Percentiles rank a stretch among this genome's conserved stretches.
Conservation (phyloP, 2,113 vertebrate species). For the Diadophis punctatus region DNA sequence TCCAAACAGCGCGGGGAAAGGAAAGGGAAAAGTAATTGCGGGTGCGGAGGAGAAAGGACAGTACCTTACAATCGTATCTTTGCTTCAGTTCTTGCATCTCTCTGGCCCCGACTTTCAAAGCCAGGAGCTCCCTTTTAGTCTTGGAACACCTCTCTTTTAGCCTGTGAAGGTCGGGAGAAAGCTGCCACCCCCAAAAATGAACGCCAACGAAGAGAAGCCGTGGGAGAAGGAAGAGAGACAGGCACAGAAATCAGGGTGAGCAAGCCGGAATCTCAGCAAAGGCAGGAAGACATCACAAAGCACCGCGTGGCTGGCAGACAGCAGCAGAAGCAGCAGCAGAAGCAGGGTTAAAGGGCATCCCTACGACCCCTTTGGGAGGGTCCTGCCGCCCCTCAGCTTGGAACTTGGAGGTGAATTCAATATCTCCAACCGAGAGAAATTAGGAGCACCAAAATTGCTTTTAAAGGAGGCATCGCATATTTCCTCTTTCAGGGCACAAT, state of each 20-base stretch:
- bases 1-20: background rate
- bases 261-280: constrained; percentile 35
- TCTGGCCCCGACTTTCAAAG: constrained; percentile 83
- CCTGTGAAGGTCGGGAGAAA: constrained; percentile 85
- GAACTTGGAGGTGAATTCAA: background rate
- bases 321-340: background rate
- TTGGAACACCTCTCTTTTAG: constrained; percentile 87
- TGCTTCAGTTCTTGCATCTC: constrained; percentile 82
- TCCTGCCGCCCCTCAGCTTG: background rate
- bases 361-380: too few species aligned
- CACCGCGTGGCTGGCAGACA: background rate
- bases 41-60: constrained; percentile 13
- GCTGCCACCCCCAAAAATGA: constrained; percentile 74
- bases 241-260: constrained; percentile 68
- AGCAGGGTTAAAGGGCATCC: background rate
- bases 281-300: background rate
- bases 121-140: constrained; percentile 88
- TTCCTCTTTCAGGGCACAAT: too few species aligned
- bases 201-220: constrained; percentile 38
- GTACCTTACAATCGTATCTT: constrained; percentile 90
- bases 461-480: background rate
- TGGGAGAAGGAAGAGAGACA: constrained; percentile 59
- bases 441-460: background rate
- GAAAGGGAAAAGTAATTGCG: background rate
- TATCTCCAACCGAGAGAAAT: background rate